Evolutionary conservation across 2,797 vertebrate species (phyloP).

Genomic region (Crocidura indochinensis): DNA sequence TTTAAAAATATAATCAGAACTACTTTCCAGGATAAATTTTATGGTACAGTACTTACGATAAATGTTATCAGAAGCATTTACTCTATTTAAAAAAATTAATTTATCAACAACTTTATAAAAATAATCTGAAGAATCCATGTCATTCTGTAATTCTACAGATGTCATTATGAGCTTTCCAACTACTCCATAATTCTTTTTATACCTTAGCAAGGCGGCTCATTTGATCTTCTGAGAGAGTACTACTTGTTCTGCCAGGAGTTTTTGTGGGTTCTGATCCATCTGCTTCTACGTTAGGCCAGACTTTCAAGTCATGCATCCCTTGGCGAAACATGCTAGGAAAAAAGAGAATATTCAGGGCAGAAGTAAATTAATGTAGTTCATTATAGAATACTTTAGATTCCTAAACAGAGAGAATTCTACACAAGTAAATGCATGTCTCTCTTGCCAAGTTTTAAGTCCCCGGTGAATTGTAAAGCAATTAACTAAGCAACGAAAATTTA

Average conservation of each 20-base stretch:
- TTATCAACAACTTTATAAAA: slow-evolving; percentile 22
- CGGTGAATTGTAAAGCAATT: slow-evolving; percentile 44
- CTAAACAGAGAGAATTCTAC: slow-evolving; percentile 61
- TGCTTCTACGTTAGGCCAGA: slow-evolving; percentile 98
- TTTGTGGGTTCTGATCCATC: slow-evolving; percentile 96
- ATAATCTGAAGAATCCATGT: background rate
- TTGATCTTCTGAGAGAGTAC: slow-evolving; percentile 96
- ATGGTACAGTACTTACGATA: background rate
- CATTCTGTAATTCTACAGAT: background rate
- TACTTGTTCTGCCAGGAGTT: slow-evolving; percentile 98
- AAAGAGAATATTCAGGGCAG: slow-evolving; percentile 9
- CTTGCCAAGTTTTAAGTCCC: slow-evolving; percentile 24
- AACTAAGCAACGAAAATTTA: slow-evolving; percentile 62
- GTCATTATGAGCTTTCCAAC: slow-evolving; percentile 12
- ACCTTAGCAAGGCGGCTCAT: slow-evolving; percentile 99
- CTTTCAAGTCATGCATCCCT: slow-evolving; percentile 99
- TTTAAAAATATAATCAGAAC: background rate
- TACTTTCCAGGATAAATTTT: slow-evolving; percentile 30
- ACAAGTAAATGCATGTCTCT: slow-evolving; percentile 55
- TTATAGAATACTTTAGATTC: slow-evolving; percentile 64
- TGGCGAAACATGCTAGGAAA: slow-evolving; percentile 97
- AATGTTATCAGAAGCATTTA: background rate
- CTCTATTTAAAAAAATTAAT: slow-evolving; percentile 17
- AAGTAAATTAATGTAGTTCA: slow-evolving; percentile 68
- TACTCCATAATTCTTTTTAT: slow-evolving; percentile 47